Percentiles rank a stretch among this genome's conserved stretches.
Conservation (phyloP, 2,888 invertebrate species). For the Nudaria mundana region DNA sequence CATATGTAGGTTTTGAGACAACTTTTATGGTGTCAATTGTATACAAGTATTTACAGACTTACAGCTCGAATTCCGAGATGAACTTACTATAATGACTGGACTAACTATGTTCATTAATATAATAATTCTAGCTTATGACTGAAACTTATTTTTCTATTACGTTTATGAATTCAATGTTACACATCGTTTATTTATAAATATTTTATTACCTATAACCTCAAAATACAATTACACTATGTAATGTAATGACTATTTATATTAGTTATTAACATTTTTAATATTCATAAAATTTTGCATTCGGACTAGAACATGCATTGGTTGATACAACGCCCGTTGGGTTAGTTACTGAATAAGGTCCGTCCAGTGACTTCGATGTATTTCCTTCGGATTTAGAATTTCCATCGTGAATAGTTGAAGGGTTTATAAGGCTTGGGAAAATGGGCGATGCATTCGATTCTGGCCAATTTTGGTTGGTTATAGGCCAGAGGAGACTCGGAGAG, state of each 20-base stretch:
- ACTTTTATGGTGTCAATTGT: no score
- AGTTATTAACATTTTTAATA: constrained; percentile 16
- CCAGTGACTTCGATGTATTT: constrained; percentile 11
- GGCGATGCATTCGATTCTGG: constrained; percentile 13
- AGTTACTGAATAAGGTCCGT: constrained; percentile 25
- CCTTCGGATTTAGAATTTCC: constrained; percentile 13
- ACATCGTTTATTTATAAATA: not conserved
- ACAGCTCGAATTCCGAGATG: no score
- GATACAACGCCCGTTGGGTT: constrained; percentile 24
- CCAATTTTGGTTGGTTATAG: constrained; percentile 22
- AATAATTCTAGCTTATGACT: not conserved
- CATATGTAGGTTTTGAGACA: no score
- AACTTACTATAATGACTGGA: not conserved
- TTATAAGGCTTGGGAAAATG: constrained; percentile 11
- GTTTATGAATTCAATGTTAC: not conserved
- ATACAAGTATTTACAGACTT: no score
- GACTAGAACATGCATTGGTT: constrained; percentile 19
- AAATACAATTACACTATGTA: not conserved
- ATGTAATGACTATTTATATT: constrained; percentile 1
- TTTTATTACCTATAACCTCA: not conserved
- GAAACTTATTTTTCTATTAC: no score
- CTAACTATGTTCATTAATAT: no score
- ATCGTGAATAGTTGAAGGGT: constrained; percentile 9
- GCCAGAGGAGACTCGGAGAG: constrained; percentile 31
- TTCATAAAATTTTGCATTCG: constrained; percentile 24